phyloP scores from a whole-genome alignment of 35 echinoderm and acorn worm species.

The Ophiothrix spiculata region DNA sequence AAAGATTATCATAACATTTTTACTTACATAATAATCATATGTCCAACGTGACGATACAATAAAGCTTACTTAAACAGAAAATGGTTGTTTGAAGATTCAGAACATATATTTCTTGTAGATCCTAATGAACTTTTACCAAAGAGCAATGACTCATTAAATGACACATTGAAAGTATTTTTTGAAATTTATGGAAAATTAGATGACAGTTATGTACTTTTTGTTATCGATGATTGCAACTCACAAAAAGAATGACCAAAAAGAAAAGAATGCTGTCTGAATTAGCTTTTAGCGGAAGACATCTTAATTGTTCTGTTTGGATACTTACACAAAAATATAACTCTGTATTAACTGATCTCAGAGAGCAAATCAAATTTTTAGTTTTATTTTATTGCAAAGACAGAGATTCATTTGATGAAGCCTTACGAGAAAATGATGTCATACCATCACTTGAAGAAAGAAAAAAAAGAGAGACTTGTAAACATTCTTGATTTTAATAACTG shows the following conservation, averaged over 20 bases:
- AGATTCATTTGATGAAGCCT: too few species aligned
- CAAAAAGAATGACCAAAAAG: not conserved
- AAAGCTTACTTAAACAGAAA: constrained; percentile 27
- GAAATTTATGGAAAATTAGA: not conserved
- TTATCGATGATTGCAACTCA: not conserved
- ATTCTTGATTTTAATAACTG: too few species aligned
- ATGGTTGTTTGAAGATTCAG: constrained; percentile 2
- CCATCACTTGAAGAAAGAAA: too few species aligned
- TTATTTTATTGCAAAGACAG: too few species aligned
- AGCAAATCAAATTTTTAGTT: too few species aligned
- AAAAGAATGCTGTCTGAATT: not conserved
- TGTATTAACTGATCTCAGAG: too few species aligned
- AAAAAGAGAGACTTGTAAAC: too few species aligned
- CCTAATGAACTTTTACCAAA: not conserved
- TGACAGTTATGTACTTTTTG: not conserved
- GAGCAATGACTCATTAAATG: not conserved
- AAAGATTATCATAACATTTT: constrained; percentile 19
- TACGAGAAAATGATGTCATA: too few species aligned
- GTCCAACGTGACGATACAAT: constrained; percentile 11
- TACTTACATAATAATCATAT: constrained; percentile 29
- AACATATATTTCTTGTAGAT: not conserved
- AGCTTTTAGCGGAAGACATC: not conserved
- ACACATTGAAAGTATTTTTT: not conserved
- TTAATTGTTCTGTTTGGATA: too few species aligned
- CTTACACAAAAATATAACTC: too few species aligned